Percentiles rank a stretch among this genome's conserved stretches.
phyloP scores from a whole-genome alignment of 30 jellyfish, hydroid and myxozoan species.

The Catostylus mosaicus region DNA sequence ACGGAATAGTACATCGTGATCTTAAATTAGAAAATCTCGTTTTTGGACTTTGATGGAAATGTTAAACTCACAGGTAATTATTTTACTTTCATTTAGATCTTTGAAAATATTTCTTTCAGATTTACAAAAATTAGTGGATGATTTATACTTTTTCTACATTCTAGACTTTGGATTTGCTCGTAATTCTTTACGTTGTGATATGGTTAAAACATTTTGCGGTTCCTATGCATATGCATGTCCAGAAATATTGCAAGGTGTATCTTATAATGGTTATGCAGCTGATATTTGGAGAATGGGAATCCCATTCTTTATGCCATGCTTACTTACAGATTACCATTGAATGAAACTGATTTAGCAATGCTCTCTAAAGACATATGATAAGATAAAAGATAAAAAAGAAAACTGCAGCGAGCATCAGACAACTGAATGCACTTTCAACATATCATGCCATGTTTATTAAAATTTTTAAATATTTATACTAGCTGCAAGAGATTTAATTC shows the following conservation, averaged over 20 bases:
- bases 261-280: conserved; percentile 68
- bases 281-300: conserved; percentile 82
- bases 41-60: conserved; percentile 51
- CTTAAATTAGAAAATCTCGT: conserved; percentile 62
- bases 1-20: conserved; percentile 70
- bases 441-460: too few relatives aligned
- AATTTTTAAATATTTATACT: background rate
- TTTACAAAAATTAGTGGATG: background rate
- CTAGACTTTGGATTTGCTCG: conserved; percentile 81
- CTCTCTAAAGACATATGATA: conserved; percentile 33
- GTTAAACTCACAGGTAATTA: conserved; percentile 61
- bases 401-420: too few relatives aligned
- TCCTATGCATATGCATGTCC: conserved; percentile 78
- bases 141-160: background rate
- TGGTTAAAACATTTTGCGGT: conserved; percentile 60
- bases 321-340: conserved; percentile 48
- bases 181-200: background rate
- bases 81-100: too few relatives aligned
- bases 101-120: too few relatives aligned
- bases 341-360: conserved; percentile 31
- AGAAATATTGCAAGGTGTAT: conserved; percentile 44
- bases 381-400: too few relatives aligned
- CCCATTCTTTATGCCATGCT: conserved; percentile 61
- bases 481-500: conserved; percentile 13
- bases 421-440: too few relatives aligned